phyloP scores from a whole-genome alignment of 2,888 invertebrate species.

The Bembecia ichneumoniformis region DNA sequence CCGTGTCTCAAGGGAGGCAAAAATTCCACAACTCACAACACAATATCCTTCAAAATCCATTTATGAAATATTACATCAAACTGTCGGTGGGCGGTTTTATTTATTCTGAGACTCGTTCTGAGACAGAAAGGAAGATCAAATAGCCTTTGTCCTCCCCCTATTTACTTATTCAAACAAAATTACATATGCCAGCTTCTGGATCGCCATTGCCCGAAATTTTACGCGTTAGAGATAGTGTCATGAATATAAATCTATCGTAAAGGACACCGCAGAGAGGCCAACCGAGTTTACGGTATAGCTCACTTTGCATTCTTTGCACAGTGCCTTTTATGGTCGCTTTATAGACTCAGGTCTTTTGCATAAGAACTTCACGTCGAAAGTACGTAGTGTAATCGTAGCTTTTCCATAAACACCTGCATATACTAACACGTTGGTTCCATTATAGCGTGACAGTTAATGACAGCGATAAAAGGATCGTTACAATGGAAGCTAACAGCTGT shows the following conservation, averaged over 20 bases:
- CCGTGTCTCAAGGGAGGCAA: slow-evolving; percentile 12
- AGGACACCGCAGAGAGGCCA: slow-evolving; percentile 61
- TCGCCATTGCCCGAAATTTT: slow-evolving; percentile 71
- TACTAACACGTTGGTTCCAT: too few species aligned
- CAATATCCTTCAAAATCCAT: slow-evolving; percentile 57
- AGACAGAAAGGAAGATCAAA: slow-evolving; percentile 60
- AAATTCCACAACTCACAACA: slow-evolving; percentile 24
- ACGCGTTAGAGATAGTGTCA: slow-evolving; percentile 69
- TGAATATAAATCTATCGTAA: slow-evolving; percentile 73
- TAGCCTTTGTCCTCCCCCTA: slow-evolving; percentile 67
- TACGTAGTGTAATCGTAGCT: background rate
- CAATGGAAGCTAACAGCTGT: too few species aligned
- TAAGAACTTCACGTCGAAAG: slow-evolving; percentile 43
- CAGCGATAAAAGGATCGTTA: too few species aligned
- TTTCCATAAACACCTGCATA: background rate
- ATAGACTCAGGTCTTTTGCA: slow-evolving; percentile 66
- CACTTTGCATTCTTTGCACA: slow-evolving; percentile 70
- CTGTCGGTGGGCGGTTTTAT: slow-evolving; percentile 51
- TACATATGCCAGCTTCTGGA: slow-evolving; percentile 70
- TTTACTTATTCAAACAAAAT: slow-evolving; percentile 73
- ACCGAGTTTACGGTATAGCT: slow-evolving; percentile 56
- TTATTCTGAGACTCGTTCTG: slow-evolving; percentile 43
- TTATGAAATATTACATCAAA: slow-evolving; percentile 62
- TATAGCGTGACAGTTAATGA: too few species aligned
- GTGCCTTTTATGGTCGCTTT: slow-evolving; percentile 64